Base-by-base conservation (phyloP, 2,797 vertebrate genomes). In the Coracias cyanogaster region DNA sequence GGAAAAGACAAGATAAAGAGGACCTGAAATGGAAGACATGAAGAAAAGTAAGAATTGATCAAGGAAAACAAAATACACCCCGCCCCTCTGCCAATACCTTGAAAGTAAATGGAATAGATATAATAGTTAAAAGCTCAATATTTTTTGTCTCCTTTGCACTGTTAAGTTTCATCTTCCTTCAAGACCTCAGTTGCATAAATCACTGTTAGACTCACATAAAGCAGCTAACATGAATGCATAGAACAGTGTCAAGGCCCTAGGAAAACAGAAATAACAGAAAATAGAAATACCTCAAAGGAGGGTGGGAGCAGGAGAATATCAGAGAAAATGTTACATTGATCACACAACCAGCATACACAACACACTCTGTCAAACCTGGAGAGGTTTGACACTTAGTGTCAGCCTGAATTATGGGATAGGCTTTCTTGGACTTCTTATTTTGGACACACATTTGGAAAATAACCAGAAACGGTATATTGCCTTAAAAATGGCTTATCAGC, bases 381-480 rank as follows among this genome's bases (percentile, higher is more conserved):
- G 78, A 89, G 82, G 9, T 2, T 3, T 55, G n/a, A 72, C 7
- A 9, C 77, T 92, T 90, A 62, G 31, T 13, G 33, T 82, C 83
- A 86, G 51, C 12, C 46, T 93, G 77, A 94, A 89, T 95, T 92
- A 90, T 21, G 37, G 54, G 24, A 89, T 57, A 22, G 60, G 70
- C 26, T 94, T 79, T 79, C 35, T 18, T 43, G 43, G 52, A 77
- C 39, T 67, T 93, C 79, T 94, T 60, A 51, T 89, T 90, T 93
- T 94, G 87, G 91, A 78, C 11, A 14, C 37, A 45, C 28, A 12
- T 71, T 94, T 80, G 93, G 91, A 96, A 96, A 94, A 90, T 82
- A 84, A 89, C 80, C 33, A 82, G 95, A 77, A 91, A 78, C 48
- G 1, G 9, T 51, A 78, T n/a, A 48, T 73, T 90, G 70, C 55